These are phyloP conservation scores for Aviceda subcristata DNA, from an alignment of 2,113 vertebrate genomes.

Conservation along the genomic window DNA sequence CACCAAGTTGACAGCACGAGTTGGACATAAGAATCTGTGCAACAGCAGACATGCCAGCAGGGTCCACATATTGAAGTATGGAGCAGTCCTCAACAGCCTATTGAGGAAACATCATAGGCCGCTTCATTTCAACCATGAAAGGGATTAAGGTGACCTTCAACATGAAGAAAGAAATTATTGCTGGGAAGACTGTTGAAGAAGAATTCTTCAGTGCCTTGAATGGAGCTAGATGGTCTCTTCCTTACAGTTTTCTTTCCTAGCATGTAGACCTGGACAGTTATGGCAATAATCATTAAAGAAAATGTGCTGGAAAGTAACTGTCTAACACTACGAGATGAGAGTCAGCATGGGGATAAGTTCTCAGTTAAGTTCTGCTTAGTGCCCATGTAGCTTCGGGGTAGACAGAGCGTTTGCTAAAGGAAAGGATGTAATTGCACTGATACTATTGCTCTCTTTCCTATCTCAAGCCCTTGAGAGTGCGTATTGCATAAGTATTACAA, in stretches of 20 bases:
- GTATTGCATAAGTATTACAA: neutral
- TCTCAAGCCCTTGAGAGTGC: neutral
- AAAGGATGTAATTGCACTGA: neutral
- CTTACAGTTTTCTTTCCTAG: neutral
- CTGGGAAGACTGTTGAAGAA: neutral
- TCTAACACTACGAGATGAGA: neutral
- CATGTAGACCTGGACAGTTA: neutral
- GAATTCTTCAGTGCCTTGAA: neutral
- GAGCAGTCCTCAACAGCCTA: neutral
- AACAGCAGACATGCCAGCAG: neutral
- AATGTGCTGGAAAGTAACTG: neutral
- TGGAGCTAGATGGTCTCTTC: neutral
- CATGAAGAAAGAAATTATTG: neutral
- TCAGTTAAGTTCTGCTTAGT: neutral
- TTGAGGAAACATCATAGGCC: neutral
- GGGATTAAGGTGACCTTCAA: neutral
- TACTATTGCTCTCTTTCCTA: neutral
- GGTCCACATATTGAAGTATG: neutral
- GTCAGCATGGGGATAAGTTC: neutral
- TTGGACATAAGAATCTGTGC: neutral
- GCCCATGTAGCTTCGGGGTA: neutral
- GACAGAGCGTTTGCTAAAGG: neutral
- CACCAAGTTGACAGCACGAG: neutral
- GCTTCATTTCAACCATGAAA: neutral
- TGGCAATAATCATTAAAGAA: neutral